Evolutionary conservation across 2,888 invertebrate species (phyloP), one percentile per base, ranked within the genome.

Genomic region (Cephonodes hylas): DNA sequence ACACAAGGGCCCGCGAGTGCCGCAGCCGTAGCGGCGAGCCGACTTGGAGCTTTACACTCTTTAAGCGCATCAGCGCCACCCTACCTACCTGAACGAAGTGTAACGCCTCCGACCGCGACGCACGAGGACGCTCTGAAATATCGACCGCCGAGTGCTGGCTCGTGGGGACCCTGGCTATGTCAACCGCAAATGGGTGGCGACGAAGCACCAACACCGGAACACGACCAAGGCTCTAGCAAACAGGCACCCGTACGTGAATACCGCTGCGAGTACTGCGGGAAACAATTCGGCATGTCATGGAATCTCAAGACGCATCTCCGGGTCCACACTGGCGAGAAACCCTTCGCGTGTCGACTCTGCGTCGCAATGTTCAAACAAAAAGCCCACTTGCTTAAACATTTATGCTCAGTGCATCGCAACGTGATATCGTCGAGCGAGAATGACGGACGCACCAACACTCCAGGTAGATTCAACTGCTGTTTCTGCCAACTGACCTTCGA

Each of bases 301-400:
- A 97, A 97, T 93, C 93, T 97, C 78, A 97, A 97, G 86, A 97
- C 97, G 66, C 97, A 97, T 88, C 93, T 97, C 63, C 94, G 97
- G 80, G 97, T 97, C 22, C 97, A 97, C 79, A 97, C 97, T 0
- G 97, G 97, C 64, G 97, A 97, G 75, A 97, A 97, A 83, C 97
- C 97, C 0, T 97, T 97, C 81, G 97, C 97, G 71, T 97, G 97
- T 93, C 94, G 97, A 74, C 93, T 97, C 56, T 97, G 97, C 81
- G 96, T 97, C 64, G 97, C 97, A 62, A 97, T 97, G 97, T 97
- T 97, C 86, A 97, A 97, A 88, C 97, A 97, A 80, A 97, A 97
- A 84, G 97, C 97, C 5, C 97, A 97, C 83, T 93, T 97, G 73
- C 87, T 97, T 64, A 97, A 97, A 91, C 97, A 97, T 81, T 93